Base-by-base conservation (phyloP, 1,140 invertebrate genomes). In the Streblospio benedicti region DNA sequence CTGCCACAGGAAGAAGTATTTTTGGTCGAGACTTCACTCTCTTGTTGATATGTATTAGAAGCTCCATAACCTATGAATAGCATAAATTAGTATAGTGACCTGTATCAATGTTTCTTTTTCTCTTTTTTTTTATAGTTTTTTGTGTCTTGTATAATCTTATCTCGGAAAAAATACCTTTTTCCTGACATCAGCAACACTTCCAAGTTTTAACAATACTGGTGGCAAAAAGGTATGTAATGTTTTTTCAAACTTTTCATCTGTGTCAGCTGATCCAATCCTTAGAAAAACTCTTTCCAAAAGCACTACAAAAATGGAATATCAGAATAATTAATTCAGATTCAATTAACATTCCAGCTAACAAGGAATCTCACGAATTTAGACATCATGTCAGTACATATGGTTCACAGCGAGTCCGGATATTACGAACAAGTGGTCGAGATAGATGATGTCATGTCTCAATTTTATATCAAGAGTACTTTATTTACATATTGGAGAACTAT, bases 11-110 rank as follows among this genome's bases (percentile, higher is more conserved):
- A 27, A 95, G 78, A 72, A 91, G 88, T 1, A 96, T 87, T 70
- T 85, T 82, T 5, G 86, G 84, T 44, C 91, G 80, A 65, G 87
- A 90, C 74, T 92, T 93, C 20, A 94, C 79, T 59, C 91, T 79
- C 71, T 90, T 90, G 74, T 93, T 95, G 27, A 96, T 86, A 75
- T 96, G 93, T 54, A 92, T 86, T 23, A 95, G 75, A n/a, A 95
- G 78, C 74, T 95, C 91, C 86, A 95, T 90, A 6, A 95, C 88
- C 85, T 91, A 55, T 38, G 67, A 68, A 14, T 51, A 49, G 20
- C 20, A 50, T 30, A 44, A 18, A 52, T 50, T 14, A 47, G 20
- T 27, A 59, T 49, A 14, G 23, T 49, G 6, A n/a, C 6, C 45
- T 9, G 9, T 9, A 6, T 9, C 6, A n/a, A 6, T 25, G 45